Evolutionary conservation across 2,888 invertebrate species (phyloP).

Genomic region (Patella pellucida): DNA sequence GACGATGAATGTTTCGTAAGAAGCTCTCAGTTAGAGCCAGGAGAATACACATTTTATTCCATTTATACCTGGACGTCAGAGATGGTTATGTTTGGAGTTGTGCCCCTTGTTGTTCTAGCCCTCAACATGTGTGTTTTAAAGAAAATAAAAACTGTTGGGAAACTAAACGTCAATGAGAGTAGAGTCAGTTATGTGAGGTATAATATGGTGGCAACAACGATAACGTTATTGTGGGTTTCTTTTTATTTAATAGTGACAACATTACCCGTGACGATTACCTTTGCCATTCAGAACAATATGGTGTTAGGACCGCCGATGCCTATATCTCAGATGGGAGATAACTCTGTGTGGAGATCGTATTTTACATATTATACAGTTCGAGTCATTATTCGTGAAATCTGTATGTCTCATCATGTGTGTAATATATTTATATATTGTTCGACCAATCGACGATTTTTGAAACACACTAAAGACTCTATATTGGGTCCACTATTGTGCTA

Average conservation of each 20-base stretch:
- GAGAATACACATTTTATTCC: constrained; percentile 37
- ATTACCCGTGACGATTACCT: constrained; percentile 54
- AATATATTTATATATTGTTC: constrained; percentile 53
- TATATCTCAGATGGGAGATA: constrained; percentile 42
- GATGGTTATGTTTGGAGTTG: constrained; percentile 45
- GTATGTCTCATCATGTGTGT: constrained; percentile 61
- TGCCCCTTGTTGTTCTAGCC: constrained; percentile 47
- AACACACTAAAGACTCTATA: constrained; percentile 34
- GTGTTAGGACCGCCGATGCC: constrained; percentile 40
- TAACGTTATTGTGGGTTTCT: constrained; percentile 55
- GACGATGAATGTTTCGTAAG: constrained; percentile 30
- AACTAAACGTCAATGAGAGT: constrained; percentile 15
- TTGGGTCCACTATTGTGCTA: constrained; percentile 15
- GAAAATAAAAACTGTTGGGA: constrained; percentile 51
- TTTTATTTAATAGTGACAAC: constrained; percentile 59
- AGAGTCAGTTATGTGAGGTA: background rate
- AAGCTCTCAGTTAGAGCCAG: constrained; percentile 25
- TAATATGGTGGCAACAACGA: constrained; percentile 49
- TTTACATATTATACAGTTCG: constrained; percentile 52
- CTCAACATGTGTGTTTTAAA: constrained; percentile 49
- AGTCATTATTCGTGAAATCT: constrained; percentile 53
- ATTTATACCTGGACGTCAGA: constrained; percentile 50
- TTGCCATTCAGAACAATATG: constrained; percentile 46
- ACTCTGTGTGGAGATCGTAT: constrained; percentile 53
- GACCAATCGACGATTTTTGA: constrained; percentile 46